These are phyloP conservation scores for Spialia ferax DNA, from an alignment of 2,888 invertebrate genomes.

Conservation along the genomic window DNA sequence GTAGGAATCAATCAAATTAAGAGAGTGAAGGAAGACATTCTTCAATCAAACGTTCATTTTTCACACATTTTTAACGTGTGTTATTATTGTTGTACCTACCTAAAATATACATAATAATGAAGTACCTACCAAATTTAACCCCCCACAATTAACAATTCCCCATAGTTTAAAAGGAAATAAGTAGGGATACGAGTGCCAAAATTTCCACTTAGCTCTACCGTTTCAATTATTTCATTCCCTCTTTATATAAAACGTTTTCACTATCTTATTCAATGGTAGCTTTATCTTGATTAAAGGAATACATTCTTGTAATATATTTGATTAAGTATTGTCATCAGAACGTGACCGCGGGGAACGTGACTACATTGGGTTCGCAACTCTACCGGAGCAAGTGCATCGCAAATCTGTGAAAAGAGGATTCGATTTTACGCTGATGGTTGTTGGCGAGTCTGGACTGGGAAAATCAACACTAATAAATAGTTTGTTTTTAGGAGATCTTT, in stretches of 20 bases:
- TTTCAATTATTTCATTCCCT: too few relatives aligned
- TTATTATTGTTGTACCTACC: too few relatives aligned
- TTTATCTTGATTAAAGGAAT: not conserved
- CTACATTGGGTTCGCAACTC: constrained; percentile 97
- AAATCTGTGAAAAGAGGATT: constrained; percentile 98
- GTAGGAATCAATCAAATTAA: too few relatives aligned
- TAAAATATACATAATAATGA: too few relatives aligned
- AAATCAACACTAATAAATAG: constrained; percentile 98
- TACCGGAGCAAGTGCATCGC: constrained; percentile 98
- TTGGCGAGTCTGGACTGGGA: constrained; percentile 97
- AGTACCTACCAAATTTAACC: too few relatives aligned
- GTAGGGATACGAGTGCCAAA: too few relatives aligned
- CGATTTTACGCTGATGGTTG: constrained; percentile 98
- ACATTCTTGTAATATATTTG: constrained; percentile 31
- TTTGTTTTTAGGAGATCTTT: constrained; percentile 96
- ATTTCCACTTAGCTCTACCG: constrained; percentile 12
- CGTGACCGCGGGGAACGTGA: constrained; percentile 89
- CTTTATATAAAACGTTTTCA: too few relatives aligned
- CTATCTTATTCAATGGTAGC: not conserved
- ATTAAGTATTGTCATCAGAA: constrained; percentile 61
- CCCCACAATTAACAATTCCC: too few relatives aligned
- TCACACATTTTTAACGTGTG: too few relatives aligned
- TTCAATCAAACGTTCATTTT: too few relatives aligned
- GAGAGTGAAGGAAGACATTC: too few relatives aligned
- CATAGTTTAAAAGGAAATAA: too few relatives aligned